phyloP scores from a whole-genome alignment of 2,797 vertebrate genomes.

The Channallabes apus region DNA sequence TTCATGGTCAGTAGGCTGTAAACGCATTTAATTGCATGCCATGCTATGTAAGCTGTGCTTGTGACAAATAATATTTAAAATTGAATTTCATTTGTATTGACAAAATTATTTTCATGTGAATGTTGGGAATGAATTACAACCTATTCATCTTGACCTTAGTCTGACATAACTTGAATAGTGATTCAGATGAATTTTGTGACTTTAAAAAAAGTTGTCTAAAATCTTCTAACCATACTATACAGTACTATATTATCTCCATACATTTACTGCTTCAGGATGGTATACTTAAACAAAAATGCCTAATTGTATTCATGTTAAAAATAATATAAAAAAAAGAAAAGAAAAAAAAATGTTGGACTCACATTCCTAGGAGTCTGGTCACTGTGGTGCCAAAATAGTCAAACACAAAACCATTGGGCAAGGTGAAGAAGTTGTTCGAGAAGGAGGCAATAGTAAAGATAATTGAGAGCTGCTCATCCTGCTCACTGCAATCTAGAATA shows the following conservation, averaged over 20 bases:
- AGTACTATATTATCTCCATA: neutral
- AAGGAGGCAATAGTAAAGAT: slow-evolving; percentile 90
- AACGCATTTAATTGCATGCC: too few species aligned
- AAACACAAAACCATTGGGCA: slow-evolving; percentile 85
- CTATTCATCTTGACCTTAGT: neutral
- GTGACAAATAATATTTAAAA: too few species aligned
- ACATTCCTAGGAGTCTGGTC: slow-evolving; percentile 85
- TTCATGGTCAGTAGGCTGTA: too few species aligned
- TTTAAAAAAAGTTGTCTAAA: neutral
- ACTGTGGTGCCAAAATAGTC: slow-evolving; percentile 83
- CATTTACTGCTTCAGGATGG: neutral
- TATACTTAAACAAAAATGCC: neutral
- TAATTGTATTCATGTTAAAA: neutral
- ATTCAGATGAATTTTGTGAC: neutral
- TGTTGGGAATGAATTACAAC: neutral
- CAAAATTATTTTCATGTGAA: neutral
- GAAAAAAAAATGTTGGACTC: slow-evolving; percentile 60
- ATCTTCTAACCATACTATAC: neutral
- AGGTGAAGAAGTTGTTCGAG: slow-evolving; percentile 86
- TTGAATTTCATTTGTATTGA: too few species aligned
- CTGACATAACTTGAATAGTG: neutral
- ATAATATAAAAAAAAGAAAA: neutral
- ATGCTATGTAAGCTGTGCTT: too few species aligned
- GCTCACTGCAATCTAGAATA: slow-evolving; percentile 72
- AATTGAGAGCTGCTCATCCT: slow-evolving; percentile 85